These are phyloP conservation scores for Bovichtus variegatus DNA, from an alignment of 2,797 vertebrate genomes.

Conservation along the genomic window DNA sequence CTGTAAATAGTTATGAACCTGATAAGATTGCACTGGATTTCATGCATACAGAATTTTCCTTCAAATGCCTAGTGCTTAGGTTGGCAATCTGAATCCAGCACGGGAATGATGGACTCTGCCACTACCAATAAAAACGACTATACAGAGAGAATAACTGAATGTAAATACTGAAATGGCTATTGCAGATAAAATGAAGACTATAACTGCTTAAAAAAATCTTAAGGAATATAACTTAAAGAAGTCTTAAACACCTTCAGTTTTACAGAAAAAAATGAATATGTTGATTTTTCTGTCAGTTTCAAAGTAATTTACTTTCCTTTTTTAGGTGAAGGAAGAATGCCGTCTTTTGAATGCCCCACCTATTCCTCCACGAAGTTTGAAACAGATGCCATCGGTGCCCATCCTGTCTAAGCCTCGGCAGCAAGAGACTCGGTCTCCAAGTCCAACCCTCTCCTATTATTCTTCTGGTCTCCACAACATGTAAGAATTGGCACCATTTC, in stretches of 20 bases:
- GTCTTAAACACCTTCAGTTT: background rate
- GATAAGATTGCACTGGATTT: background rate
- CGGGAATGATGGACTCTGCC: background rate
- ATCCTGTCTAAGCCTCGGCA: conserved; percentile 88
- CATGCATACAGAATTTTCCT: background rate
- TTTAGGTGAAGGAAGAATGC: conserved; percentile 97
- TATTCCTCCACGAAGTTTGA: conserved; percentile 94
- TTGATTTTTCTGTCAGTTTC: conserved; percentile 16
- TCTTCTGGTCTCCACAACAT: conserved; percentile 97
- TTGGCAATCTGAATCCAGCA: background rate
- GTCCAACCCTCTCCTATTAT: conserved; percentile 98
- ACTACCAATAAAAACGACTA: background rate
- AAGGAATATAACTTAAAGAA: background rate
- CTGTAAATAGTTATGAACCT: background rate
- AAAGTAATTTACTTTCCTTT: conserved; percentile 7
- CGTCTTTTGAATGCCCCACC: conserved; percentile 97
- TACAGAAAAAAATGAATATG: background rate
- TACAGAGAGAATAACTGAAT: background rate
- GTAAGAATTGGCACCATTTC: conserved; percentile 83
- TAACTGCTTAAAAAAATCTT: background rate
- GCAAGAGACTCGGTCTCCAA: conserved; percentile 93
- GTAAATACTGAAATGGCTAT: background rate
- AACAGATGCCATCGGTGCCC: conserved; percentile 85
- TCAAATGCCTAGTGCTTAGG: background rate
- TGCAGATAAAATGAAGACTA: background rate